Evolutionary conservation across 2,888 invertebrate species (phyloP), one percentile per base, ranked within the genome.

Genomic region (Ochropleura leucogaster): DNA sequence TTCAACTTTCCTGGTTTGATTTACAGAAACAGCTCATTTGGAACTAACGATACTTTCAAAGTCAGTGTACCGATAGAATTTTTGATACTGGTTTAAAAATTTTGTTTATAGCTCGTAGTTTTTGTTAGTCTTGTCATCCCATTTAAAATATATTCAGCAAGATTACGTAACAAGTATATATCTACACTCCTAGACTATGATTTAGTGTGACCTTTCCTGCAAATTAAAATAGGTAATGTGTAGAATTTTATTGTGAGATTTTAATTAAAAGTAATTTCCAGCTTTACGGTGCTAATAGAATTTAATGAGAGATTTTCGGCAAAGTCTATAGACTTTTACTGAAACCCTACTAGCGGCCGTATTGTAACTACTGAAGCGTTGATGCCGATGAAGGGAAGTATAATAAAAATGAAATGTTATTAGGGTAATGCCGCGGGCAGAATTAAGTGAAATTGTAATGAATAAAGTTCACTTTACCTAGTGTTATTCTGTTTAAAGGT

Each of bases 321-420:
- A 68, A 67, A 68, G 63, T 76, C 68, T 64, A 78, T 68, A 68
- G 68, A 68, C 68, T 81, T 81, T 78, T 63, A 66, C 57, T 76
- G 51, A 81, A 75, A 81, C 53, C 42, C 80, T 64, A 80, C 63
- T 82, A 51, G 44, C 62, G 53, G 63, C 66, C 51, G 67, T 71
- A 44, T 57, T 57, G 65, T 82, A 77, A n/a, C 57, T 49, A 65
- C 47, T 57, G n/a, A 60, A 46, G 30, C 77, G 63, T 42, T 71
- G 68, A 59, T 63, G 53, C 55, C 72, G 53, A 68, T 68, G 65
- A 59, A 59, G 42, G 46, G 57, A 57, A 62, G 47, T 40, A 49
- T 79, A 80, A 79, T 83, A 83, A 80, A 79, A 83, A 83, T 68
- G 6, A 79, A 80, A 83, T 62, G 79, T 83, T 79, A 68, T 49